Evolutionary conservation across 2,888 invertebrate species (phyloP).

Genomic region (Prosopocoilus inquinatus): DNA sequence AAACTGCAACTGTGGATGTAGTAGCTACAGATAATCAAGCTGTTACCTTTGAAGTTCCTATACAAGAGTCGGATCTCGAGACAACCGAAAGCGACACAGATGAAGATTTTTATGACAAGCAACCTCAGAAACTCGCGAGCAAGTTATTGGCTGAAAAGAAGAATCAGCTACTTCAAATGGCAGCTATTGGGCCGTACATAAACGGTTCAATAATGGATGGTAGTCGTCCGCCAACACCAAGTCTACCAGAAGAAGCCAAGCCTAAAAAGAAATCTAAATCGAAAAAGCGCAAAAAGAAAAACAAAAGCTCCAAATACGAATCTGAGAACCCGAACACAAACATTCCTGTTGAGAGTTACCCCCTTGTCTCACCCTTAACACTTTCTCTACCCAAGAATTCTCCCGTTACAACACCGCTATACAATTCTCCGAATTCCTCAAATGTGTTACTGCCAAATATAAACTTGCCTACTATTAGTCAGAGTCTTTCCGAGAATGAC

Average conservation of each 20-base stretch:
- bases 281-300: conserved; percentile 46
- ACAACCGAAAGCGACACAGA: conserved; percentile 84
- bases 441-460: conserved; percentile 3
- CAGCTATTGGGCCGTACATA: conserved; percentile 62
- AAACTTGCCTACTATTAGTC: conserved; percentile 41
- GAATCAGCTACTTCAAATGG: conserved; percentile 63
- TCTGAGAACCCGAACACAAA: conserved; percentile 13
- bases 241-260: conserved; percentile 57
- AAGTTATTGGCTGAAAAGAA: conserved; percentile 74
- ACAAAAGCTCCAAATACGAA: conserved; percentile 25
- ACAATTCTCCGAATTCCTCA: conserved; percentile 11
- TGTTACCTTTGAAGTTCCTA: conserved; percentile 55
- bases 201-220: conserved; percentile 61
- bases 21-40: conserved; percentile 52
- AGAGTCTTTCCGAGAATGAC: conserved; percentile 55
- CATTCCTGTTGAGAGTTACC: conserved; percentile 21
- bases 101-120: conserved; percentile 84
- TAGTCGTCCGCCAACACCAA: conserved; percentile 65
- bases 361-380: conserved; percentile 41
- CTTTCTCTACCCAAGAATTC: conserved; percentile 41
- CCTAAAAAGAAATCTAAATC: conserved; percentile 64
- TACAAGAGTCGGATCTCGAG: conserved; percentile 80
- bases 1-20: conserved; percentile 53
- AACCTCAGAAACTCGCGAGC: conserved; percentile 73
- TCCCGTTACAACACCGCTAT: conserved; percentile 29